Evolutionary conservation across 2,888 invertebrate genomes (phyloP).

Genomic region (Mimachlamys varia): DNA sequence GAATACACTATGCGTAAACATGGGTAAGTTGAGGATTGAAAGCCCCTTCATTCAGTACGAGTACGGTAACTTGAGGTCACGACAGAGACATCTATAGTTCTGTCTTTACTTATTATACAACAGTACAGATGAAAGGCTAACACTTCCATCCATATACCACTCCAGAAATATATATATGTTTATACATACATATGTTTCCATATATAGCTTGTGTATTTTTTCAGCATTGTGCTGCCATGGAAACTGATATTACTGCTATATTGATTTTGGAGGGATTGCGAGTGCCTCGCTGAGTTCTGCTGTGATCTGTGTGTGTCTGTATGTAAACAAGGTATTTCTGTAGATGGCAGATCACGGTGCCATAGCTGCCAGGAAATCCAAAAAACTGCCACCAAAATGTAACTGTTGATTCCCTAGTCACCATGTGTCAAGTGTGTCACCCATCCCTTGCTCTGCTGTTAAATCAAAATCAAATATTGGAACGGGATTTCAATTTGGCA

Average conservation of each 20-base stretch:
- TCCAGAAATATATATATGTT: background rate
- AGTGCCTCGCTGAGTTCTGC: background rate
- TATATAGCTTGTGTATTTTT: conserved; percentile 24
- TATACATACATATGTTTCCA: conserved; percentile 7
- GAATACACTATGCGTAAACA: no score
- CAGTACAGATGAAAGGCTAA: background rate
- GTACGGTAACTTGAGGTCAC: background rate
- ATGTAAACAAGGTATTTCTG: background rate
- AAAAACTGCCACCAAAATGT: background rate
- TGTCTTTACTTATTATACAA: background rate
- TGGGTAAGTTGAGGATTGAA: background rate
- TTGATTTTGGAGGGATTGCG: conserved; percentile 7
- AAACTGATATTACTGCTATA: conserved; percentile 3
- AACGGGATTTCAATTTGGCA: no score
- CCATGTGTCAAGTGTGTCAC: no score
- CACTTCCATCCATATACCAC: conserved; percentile 17
- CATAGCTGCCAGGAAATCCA: background rate
- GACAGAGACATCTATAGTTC: background rate
- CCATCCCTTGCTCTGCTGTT: no score
- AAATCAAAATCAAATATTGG: no score
- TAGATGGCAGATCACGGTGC: background rate
- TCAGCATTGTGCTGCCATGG: conserved; percentile 29
- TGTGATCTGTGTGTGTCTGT: conserved; percentile 2
- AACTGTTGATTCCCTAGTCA: background rate
- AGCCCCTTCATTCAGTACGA: background rate